These are phyloP conservation scores for Cyprinodon diabolis DNA, from an alignment of 2,797 vertebrate genomes.

Conservation along the genomic window DNA sequence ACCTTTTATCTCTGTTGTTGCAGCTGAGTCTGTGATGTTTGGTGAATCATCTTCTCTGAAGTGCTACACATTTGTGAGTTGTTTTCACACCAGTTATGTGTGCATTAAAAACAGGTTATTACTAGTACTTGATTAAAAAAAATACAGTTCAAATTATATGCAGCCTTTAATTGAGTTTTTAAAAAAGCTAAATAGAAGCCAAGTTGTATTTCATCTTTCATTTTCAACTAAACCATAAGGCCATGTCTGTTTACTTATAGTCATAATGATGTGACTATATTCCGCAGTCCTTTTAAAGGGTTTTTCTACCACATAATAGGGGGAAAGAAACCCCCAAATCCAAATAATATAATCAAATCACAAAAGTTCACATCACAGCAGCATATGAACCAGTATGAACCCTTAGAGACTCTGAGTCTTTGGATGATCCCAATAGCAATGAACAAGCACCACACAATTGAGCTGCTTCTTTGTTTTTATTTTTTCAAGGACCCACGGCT, in stretches of 20 bases:
- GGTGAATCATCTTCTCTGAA: conserved; percentile 29
- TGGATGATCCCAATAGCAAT: conserved; percentile 55
- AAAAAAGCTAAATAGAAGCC: conserved; percentile 15
- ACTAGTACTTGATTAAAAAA: background rate
- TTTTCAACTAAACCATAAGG: conserved; percentile 6
- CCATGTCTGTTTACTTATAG: conserved; percentile 6
- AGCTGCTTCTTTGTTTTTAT: conserved; percentile 25
- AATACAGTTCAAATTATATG: conserved; percentile 4
- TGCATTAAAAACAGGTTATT: conserved; percentile 6
- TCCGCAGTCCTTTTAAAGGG: conserved; percentile 22
- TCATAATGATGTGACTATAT: conserved; percentile 26
- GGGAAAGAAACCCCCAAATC: conserved; percentile 2
- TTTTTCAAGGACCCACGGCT: conserved; percentile 42
- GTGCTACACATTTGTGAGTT: conserved; percentile 52
- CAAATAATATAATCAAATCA: conserved; percentile 50
- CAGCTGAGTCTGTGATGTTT: conserved; percentile 58
- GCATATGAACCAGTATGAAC: conserved; percentile 51
- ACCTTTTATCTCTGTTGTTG: conserved; percentile 37
- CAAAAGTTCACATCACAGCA: conserved; percentile 61
- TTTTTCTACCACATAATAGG: conserved; percentile 31
- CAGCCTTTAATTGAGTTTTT: conserved; percentile 5
- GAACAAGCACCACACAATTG: conserved; percentile 27
- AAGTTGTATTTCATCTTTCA: conserved; percentile 7
- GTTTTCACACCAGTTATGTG: conserved; percentile 24
- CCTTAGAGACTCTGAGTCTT: conserved; percentile 44